phyloP scores from a whole-genome alignment of 1,140 invertebrate genomes.

The Micrasema minimum region DNA sequence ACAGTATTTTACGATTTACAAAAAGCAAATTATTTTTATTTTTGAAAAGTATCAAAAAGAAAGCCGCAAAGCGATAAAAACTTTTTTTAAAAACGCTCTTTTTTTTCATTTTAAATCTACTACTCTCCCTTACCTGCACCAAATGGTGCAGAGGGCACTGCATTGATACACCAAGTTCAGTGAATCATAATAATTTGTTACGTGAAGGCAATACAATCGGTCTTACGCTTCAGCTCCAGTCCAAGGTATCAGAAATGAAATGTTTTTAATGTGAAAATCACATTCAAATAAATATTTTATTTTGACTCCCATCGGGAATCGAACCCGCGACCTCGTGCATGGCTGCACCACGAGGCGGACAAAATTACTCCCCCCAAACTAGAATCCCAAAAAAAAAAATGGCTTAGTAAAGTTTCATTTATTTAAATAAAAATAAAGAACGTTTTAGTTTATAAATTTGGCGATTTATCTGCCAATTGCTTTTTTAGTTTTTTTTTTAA shows the following conservation, averaged over 20 bases:
- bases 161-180: no score
- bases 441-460: background rate
- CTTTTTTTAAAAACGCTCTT: background rate
- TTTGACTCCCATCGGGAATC: no score
- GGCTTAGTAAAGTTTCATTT: background rate
- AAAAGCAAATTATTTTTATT: background rate
- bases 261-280: no score
- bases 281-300: no score
- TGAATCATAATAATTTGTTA: no score
- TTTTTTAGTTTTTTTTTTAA: background rate
- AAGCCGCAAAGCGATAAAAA: background rate
- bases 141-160: no score
- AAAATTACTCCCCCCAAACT: background rate
- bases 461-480: background rate
- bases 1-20: constrained; percentile 25
- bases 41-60: background rate
- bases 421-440: background rate
- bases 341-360: background rate
- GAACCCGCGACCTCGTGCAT: no score
- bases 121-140: background rate
- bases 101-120: background rate
- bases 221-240: background rate
- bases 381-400: background rate
- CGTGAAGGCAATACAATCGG: no score
- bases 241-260: no score